A percentile compares a stretch with the other conserved stretches of the same genome.
Evolutionary conservation across 1,140 invertebrate species (phyloP).

Genomic region (Forficula auricularia): DNA sequence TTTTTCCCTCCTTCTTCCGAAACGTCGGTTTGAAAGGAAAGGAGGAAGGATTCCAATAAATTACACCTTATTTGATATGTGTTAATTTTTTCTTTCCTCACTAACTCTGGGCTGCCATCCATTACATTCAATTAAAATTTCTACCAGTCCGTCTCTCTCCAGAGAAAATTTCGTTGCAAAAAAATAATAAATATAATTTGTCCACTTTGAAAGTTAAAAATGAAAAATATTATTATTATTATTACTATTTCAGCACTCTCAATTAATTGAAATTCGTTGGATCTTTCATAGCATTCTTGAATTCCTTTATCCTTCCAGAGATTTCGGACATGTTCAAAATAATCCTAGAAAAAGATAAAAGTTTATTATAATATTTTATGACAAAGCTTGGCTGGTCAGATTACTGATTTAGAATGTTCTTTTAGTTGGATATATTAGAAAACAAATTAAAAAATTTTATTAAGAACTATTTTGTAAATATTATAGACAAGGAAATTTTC

Average conservation of each 20-base stretch:
- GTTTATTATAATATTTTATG: neutral
- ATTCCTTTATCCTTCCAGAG: conserved; percentile 49
- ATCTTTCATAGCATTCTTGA: conserved; percentile 45
- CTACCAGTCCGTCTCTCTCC: no score
- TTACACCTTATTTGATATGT: no score
- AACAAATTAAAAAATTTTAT: conserved; percentile 3
- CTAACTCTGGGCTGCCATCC: no score
- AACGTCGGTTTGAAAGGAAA: no score
- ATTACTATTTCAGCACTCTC: conserved; percentile 67
- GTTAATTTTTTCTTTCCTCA: no score
- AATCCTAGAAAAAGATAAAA: conserved; percentile 34
- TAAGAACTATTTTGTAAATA: no score
- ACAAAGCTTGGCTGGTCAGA: neutral
- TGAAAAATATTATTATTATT: conserved; percentile 2
- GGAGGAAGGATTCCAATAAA: no score
- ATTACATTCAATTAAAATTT: no score
- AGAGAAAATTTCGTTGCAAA: no score
- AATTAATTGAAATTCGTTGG: conserved; percentile 61
- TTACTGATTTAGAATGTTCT: neutral
- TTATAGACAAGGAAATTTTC: no score
- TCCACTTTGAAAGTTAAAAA: conserved; percentile 8
- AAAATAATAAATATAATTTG: conserved; percentile 10
- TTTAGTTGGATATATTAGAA: no score
- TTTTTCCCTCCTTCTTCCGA: no score
- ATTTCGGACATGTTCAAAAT: conserved; percentile 40